phyloP scores from a whole-genome alignment of 2,888 invertebrate species.

The Rotaria sp. region DNA sequence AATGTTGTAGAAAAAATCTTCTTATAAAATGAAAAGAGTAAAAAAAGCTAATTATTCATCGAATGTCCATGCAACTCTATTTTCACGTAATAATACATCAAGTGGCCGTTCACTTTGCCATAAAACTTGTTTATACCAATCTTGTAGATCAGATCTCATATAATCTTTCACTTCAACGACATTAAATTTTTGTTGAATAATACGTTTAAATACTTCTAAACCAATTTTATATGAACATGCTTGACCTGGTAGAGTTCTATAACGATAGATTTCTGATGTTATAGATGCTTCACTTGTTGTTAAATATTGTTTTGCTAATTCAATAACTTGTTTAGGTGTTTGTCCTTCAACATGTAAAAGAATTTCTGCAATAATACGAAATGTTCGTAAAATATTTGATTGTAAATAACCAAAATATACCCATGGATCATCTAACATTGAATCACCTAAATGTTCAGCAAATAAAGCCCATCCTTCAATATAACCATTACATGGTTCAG shows the following conservation, averaged over 20 bases:
- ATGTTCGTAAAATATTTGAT: neutral
- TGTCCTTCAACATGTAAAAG: conserved; percentile 2
- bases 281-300: neutral
- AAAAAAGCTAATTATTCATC: neutral
- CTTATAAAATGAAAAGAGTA: neutral
- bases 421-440: neutral
- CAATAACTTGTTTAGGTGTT: neutral
- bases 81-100: neutral
- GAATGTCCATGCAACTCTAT: neutral
- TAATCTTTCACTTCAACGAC: neutral
- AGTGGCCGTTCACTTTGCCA: neutral
- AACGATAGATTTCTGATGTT: neutral
- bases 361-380: neutral
- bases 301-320: neutral
- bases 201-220: neutral
- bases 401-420: neutral
- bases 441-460: conserved; percentile 1
- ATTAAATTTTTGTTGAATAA: neutral
- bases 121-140: neutral
- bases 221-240: conserved; percentile 4
- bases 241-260: neutral
- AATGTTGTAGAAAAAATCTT: too few species aligned
- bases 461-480: neutral
- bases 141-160: neutral
- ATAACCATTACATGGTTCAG: neutral